Base-by-base conservation (phyloP, 2,888 invertebrate genomes). In the Encarsia formosa region DNA sequence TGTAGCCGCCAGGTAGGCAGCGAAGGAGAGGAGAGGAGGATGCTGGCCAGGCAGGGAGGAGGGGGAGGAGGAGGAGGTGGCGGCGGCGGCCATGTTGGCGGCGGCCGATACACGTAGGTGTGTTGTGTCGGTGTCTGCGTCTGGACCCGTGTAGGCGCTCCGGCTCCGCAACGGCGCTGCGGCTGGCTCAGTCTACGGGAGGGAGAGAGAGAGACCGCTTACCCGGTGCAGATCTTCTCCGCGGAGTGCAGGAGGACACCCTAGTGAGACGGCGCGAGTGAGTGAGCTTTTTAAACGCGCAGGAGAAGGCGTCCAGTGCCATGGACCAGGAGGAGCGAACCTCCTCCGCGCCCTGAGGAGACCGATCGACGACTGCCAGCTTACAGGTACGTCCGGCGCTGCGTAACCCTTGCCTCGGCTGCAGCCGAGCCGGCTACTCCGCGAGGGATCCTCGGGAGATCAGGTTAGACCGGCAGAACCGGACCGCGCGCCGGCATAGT, bases 61-160 rank as follows among this genome's bases (percentile, higher is more conserved):
- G 42, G 24, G 35, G 42, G 49, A 32, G 13, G 44, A 59, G 62
- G 47, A 52, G 61, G 59, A 58, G 52, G 44, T 37, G 59, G 63
- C 58, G 76, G 37, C 3, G 77, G 81, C 81, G 81, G 81, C 81
- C 82, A 81, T 82, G 82, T 82, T 83, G 83, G 82, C 81, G 81
- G 39, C 19, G 43, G n/a, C 39, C 23, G 24, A 15, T 24, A 41
- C 29, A 38, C 31, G 39, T 24, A 5, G 23, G 16, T 6, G 23
- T n/a, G 22, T 22, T 35, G 35, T 35, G 32, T 29, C 20, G 42
- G 37, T 23, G 49, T 16, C 23, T 35, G 22, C 34, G 40, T 40
- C n/a, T 34, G 23, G 16, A 35, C 35, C 20, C 32, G 22, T n/a
- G 34, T 29, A n/a, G 41, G n/a, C n/a, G n/a, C n/a, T n/a, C n/a